Conservation (phyloP, 2,888 invertebrate genomes). For the Baccha elongata region DNA sequence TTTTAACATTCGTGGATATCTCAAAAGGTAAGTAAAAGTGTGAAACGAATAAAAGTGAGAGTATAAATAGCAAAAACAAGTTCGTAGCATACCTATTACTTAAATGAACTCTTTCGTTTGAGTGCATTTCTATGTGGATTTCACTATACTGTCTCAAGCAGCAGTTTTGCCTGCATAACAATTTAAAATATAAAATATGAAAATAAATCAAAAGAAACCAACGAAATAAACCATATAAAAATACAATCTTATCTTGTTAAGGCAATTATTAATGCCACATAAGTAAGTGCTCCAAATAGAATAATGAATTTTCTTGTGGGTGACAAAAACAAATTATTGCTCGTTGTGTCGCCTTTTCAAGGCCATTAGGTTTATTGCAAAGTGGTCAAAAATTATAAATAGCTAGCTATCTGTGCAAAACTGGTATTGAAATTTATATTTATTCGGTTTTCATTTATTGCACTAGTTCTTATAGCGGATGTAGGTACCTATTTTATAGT, state of each 20-base stretch:
- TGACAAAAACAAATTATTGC: conserved; percentile 40
- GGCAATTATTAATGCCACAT: neutral
- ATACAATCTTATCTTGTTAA: neutral
- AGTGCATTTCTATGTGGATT: conserved; percentile 42
- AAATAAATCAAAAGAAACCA: neutral
- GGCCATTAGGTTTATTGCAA: conserved; percentile 39
- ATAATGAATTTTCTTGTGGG: conserved; percentile 25
- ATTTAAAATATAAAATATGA: neutral
- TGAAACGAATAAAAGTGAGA: conserved; percentile 15
- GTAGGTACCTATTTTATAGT: conserved; percentile 30
- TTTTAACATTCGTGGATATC: conserved; percentile 72
- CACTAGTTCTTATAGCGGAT: conserved; percentile 7
- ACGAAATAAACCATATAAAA: neutral
- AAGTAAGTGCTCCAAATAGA: too few relatives aligned
- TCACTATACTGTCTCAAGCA: conserved; percentile 8
- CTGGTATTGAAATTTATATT: conserved; percentile 37
- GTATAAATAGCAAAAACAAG: neutral
- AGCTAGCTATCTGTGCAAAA: neutral
- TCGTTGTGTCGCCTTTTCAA: conserved; percentile 40
- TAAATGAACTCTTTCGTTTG: conserved; percentile 75
- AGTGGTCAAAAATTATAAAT: too few relatives aligned
- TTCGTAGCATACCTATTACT: conserved; percentile 57
- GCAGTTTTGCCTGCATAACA: neutral
- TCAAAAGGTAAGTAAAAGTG: conserved; percentile 75
- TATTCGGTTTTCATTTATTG: conserved; percentile 33